phyloP scores from a whole-genome alignment of 2,113 vertebrate species.

The Hydropotes inermis region DNA sequence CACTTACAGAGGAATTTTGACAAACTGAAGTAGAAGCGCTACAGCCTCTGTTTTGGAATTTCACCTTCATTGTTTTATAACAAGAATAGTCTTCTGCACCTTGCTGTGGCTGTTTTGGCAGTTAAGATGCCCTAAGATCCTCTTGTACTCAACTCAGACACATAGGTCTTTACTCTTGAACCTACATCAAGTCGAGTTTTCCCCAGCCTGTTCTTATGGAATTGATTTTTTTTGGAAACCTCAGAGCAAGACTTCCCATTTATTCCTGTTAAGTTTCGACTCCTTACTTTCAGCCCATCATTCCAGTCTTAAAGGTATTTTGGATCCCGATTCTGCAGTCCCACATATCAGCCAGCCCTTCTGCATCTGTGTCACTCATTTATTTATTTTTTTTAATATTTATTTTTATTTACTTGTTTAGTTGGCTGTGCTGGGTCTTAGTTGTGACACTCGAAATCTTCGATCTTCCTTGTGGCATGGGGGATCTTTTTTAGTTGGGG shows the following conservation, averaged over 20 bases:
- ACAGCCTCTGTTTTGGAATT: background rate
- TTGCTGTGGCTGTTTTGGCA: background rate
- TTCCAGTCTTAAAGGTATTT: background rate
- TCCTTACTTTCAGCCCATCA: background rate
- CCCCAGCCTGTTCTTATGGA: background rate
- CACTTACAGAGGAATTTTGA: background rate
- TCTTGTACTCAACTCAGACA: background rate
- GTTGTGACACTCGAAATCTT: background rate
- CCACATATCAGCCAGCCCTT: background rate
- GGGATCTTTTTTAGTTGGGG: background rate
- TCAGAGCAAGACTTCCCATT: background rate
- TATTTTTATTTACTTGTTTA: background rate
- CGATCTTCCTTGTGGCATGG: accelerated
- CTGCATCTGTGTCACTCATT: background rate
- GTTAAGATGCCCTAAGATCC: background rate
- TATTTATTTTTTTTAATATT: background rate
- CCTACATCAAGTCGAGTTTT: background rate
- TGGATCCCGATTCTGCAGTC: background rate
- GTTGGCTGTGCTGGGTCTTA: background rate
- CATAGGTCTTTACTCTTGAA: background rate
- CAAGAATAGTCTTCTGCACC: background rate
- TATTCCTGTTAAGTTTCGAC: background rate
- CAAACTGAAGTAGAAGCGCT: background rate
- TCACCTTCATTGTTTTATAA: background rate
- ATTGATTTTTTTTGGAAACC: constrained; percentile 52